Evolutionary conservation across 2,888 invertebrate species (phyloP).

Genomic region (Phrixothrix hirtus): DNA sequence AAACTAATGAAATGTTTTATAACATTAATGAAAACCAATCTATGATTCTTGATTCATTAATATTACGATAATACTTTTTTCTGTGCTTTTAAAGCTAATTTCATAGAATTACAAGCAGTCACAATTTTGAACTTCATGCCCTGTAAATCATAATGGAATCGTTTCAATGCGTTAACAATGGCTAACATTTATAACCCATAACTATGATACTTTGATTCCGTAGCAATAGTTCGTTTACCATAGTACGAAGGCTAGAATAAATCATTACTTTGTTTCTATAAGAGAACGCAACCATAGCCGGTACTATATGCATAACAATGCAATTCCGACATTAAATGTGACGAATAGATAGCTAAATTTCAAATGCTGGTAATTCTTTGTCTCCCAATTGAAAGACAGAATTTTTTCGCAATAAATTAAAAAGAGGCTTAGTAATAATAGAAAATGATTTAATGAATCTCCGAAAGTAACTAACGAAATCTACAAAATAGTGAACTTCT

Average conservation of each 20-base stretch:
- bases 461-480: neutral
- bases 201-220: conserved; percentile 42
- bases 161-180: conserved; percentile 38
- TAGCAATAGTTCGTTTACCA: conserved; percentile 40
- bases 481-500: neutral
- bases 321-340: conserved; percentile 39
- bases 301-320: conserved; percentile 43
- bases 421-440: too few relatives aligned
- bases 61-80: too few relatives aligned
- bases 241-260: conserved; percentile 43
- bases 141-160: conserved; percentile 39
- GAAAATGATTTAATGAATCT: conserved; percentile 3
- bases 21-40: too few relatives aligned
- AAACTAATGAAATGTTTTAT: too few relatives aligned
- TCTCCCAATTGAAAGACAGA: too few relatives aligned
- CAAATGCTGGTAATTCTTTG: too few relatives aligned
- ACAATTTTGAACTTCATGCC: conserved; percentile 40
- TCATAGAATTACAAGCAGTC: conserved; percentile 39
- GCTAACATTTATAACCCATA: conserved; percentile 43
- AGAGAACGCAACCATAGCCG: conserved; percentile 42
- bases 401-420: too few relatives aligned
- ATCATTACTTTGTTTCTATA: conserved; percentile 39
- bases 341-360: conserved; percentile 39
- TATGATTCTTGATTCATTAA: too few relatives aligned
- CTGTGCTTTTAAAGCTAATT: conserved; percentile 38